A percentile compares a stretch with the other conserved stretches of the same genome.
Evolutionary conservation across 2,888 invertebrate genomes (phyloP).

Genomic region (Apamea epomidion): DNA sequence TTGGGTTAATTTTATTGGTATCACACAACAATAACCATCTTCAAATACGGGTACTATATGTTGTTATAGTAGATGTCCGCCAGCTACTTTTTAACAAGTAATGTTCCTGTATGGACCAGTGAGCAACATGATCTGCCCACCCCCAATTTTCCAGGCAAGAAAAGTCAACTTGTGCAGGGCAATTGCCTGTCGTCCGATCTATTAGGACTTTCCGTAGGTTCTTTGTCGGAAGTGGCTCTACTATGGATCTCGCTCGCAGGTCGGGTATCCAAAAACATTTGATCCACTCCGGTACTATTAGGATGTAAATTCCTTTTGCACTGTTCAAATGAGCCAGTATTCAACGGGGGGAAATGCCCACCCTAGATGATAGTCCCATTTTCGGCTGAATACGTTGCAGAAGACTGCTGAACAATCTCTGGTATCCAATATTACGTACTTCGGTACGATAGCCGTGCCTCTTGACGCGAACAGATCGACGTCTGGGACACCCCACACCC

Average conservation of each 20-base stretch:
- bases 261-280: not conserved
- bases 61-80: not conserved
- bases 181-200: not conserved
- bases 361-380: not conserved
- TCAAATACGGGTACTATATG: not conserved
- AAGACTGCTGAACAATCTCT: not conserved
- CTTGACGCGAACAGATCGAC: slow-evolving; percentile 7
- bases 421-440: slow-evolving; percentile 1
- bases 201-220: slow-evolving; percentile 1
- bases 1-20: too few relatives aligned
- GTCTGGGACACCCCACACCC: too few relatives aligned
- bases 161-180: not conserved
- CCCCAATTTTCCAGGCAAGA: slow-evolving; percentile 5
- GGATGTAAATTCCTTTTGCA: not conserved
- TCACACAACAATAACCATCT: not conserved
- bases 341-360: not conserved
- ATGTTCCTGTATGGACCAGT: not conserved
- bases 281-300: not conserved
- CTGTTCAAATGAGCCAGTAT: not conserved
- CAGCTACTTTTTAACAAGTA: slow-evolving; percentile 7
- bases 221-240: not conserved
- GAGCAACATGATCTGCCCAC: not conserved
- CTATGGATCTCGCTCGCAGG: slow-evolving; percentile 1
- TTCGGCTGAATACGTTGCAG: not conserved
- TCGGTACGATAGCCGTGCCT: slow-evolving; percentile 6